These are phyloP conservation scores for Platanista minor DNA, from an alignment of 2,113 vertebrate species.

Conservation along the genomic window DNA sequence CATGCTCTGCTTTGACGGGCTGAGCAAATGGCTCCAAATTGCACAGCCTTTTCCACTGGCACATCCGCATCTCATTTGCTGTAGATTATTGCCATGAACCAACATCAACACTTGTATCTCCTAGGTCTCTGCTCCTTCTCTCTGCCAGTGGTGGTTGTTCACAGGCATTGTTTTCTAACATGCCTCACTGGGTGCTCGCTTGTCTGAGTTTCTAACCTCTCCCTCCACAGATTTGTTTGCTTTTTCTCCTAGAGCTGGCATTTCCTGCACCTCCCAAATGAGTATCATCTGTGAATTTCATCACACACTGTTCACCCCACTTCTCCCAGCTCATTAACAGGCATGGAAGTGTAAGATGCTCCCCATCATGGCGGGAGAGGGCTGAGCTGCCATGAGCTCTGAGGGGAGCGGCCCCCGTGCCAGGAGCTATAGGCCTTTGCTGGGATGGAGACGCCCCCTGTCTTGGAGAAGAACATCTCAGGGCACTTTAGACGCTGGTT, in stretches of 20 bases:
- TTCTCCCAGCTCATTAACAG: slow-evolving; percentile 27
- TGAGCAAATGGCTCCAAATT: background rate
- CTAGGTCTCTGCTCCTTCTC: background rate
- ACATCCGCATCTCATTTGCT: background rate
- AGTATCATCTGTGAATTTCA: slow-evolving; percentile 53
- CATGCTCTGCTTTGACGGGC: no score
- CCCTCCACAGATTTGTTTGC: background rate
- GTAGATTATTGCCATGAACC: background rate
- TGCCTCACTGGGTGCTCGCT: background rate
- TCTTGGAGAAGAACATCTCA: background rate
- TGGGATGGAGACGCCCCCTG: background rate
- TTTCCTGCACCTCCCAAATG: slow-evolving; percentile 40
- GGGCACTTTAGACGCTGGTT: background rate
- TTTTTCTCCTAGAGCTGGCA: background rate
- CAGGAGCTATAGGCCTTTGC: background rate
- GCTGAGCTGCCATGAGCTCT: background rate
- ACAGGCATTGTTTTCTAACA: background rate
- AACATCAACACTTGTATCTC: background rate
- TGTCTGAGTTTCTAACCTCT: background rate
- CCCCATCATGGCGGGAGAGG: background rate
- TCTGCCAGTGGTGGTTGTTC: background rate
- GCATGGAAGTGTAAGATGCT: background rate
- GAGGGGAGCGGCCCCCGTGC: background rate
- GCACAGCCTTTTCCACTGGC: background rate
- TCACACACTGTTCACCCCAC: background rate